Percentiles rank a stretch among this genome's conserved stretches.
These are phyloP conservation scores for Syngnathus rostellatus DNA, from an alignment of 2,797 vertebrate genomes.

Conservation along the genomic window DNA sequence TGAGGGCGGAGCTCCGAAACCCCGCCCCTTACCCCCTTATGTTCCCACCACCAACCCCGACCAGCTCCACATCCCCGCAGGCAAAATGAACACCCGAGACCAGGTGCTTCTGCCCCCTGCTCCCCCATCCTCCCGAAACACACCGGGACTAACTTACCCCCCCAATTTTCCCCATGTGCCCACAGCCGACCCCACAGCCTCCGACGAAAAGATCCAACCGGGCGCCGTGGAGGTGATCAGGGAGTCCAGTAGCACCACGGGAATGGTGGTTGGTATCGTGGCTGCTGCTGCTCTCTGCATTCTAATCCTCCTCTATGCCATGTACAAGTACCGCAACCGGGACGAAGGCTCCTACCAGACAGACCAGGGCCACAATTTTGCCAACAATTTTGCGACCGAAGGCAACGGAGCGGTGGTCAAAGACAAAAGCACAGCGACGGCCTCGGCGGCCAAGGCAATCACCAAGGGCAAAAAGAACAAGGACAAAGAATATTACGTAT, in stretches of 20 bases:
- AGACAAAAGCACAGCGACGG: conserved; percentile 75
- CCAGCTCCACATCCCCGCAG: conserved; percentile 82
- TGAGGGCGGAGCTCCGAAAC: conserved; percentile 69
- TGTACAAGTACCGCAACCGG: conserved; percentile 96
- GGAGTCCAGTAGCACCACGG: conserved; percentile 93
- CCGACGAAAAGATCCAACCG: conserved; percentile 79
- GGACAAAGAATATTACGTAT: conserved; percentile 96
- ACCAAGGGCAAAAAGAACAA: conserved; percentile 94
- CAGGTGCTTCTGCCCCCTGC: conserved; percentile 75
- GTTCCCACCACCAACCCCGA: conserved; percentile 73
- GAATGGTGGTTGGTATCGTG: conserved; percentile 95
- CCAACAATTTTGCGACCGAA: conserved; percentile 77
- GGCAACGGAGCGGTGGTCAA: conserved; percentile 86
- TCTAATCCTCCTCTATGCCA: conserved; percentile 94
- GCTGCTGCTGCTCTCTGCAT: conserved; percentile 93
- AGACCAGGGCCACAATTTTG: conserved; percentile 85
- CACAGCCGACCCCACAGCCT: conserved; percentile 86
- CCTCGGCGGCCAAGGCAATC: conserved; percentile 75
- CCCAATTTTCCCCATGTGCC: conserved; percentile 90
- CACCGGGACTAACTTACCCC: conserved; percentile 79
- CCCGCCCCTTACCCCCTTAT: conserved; percentile 68
- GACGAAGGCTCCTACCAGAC: conserved; percentile 92
- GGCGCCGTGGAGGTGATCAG: conserved; percentile 90
- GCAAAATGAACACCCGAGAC: conserved; percentile 96
- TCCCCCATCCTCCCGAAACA: conserved; percentile 75